Evolutionary conservation across 2,797 vertebrate genomes (phyloP).

Genomic region (Pangasius krempfi): DNA sequence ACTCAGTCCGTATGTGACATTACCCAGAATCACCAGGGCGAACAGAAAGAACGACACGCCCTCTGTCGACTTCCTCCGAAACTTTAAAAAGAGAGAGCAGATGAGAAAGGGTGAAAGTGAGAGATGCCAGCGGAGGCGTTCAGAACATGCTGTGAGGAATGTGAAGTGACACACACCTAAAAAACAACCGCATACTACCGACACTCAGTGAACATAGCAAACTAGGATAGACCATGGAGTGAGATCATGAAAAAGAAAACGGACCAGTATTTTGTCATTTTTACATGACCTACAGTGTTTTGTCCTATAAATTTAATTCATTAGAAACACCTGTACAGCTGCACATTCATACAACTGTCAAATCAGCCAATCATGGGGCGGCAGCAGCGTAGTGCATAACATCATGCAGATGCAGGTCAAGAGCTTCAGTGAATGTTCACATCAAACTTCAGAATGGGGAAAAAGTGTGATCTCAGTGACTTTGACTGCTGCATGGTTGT

Average conservation of each 20-base stretch:
- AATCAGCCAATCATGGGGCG: not conserved
- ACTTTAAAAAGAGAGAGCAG: constrained; percentile 68
- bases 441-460: no score
- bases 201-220: no score
- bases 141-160: not conserved
- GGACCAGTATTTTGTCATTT: not conserved
- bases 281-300: not conserved
- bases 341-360: not conserved
- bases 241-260: not conserved
- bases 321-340: not conserved
- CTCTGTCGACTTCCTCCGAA: constrained; percentile 85
- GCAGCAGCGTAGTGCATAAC: not conserved
- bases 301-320: not conserved
- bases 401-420: not conserved
- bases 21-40: constrained; percentile 91
- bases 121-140: not conserved
- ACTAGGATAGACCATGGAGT: not conserved
- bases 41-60: constrained; percentile 91
- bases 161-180: not conserved
- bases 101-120: not conserved
- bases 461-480: no score
- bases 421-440: no score
- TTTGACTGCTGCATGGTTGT: no score
- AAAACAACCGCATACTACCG: no score
- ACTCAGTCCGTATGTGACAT: constrained; percentile 85